These are phyloP conservation scores for Xanthorhoe spadicearia DNA, from an alignment of 2,888 invertebrate genomes.

Conservation along the genomic window DNA sequence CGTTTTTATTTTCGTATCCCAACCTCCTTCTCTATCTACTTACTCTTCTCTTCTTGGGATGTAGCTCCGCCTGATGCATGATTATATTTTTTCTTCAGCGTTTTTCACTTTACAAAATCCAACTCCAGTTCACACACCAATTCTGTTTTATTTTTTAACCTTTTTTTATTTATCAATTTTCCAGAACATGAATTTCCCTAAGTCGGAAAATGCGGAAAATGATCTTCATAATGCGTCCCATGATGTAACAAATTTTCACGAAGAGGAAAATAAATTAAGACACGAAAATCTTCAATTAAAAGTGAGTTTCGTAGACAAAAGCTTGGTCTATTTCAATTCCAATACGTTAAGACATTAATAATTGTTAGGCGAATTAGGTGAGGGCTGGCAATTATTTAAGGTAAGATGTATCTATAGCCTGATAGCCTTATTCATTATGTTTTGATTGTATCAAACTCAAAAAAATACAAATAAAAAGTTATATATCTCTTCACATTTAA, in stretches of 20 bases:
- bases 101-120: conserved; percentile 13
- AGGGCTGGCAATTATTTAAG: conserved; percentile 9
- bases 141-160: conserved; percentile 52
- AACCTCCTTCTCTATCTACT: background rate
- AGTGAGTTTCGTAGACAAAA: conserved; percentile 78
- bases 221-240: conserved; percentile 88
- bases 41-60: conserved; percentile 3
- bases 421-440: background rate
- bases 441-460: background rate
- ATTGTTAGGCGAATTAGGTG: conserved; percentile 4
- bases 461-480: background rate
- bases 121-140: conserved; percentile 11
- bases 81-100: conserved; percentile 25
- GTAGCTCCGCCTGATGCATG: conserved; percentile 51
- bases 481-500: background rate
- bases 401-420: conserved; percentile 1
- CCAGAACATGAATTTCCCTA: conserved; percentile 69
- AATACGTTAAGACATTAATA: conserved; percentile 11
- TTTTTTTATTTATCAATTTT: conserved; percentile 51
- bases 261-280: conserved; percentile 91
- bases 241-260: conserved; percentile 91
- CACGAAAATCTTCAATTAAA: conserved; percentile 94
- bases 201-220: conserved; percentile 73
- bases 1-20: background rate
- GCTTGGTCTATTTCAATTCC: conserved; percentile 19